Percentiles rank a stretch among this genome's conserved stretches.
Conservation (phyloP, 2,113 vertebrate genomes). For the Echinops telfairi region DNA sequence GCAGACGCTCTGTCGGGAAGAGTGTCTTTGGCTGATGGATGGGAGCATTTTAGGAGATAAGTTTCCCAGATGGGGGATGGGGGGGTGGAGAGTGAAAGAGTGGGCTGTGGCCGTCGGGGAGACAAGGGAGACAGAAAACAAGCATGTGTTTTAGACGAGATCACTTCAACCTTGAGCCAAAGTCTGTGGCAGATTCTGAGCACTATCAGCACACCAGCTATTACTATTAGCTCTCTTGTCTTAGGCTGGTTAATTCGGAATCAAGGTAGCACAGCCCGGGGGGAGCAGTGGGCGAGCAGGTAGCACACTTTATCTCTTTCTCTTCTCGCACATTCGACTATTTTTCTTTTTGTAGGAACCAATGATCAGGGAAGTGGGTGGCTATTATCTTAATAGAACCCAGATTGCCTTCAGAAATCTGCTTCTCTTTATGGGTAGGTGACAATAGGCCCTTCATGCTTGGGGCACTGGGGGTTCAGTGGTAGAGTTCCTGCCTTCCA, state of each 20-base stretch:
- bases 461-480: neutral
- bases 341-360: constrained; percentile 43
- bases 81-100: constrained; percentile 40
- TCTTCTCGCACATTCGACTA: neutral
- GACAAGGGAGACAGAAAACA: constrained; percentile 80
- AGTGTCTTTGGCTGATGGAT: constrained; percentile 86
- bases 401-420: neutral
- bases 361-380: constrained; percentile 28
- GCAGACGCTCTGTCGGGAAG: constrained; percentile 83
- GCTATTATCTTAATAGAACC: constrained; percentile 21
- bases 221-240: constrained; percentile 73
- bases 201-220: constrained; percentile 52
- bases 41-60: constrained; percentile 83
- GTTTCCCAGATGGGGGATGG: constrained; percentile 74
- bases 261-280: constrained; percentile 59
- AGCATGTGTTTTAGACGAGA: constrained; percentile 84
- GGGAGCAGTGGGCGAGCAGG: constrained; percentile 48
- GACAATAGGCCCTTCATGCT: neutral
- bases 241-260: constrained; percentile 71
- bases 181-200: constrained; percentile 75
- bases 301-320: neutral
- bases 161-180: constrained; percentile 75
- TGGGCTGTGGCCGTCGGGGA: constrained; percentile 67
- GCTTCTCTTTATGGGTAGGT: constrained; percentile 32
- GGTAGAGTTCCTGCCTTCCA: neutral